Evolutionary conservation across 2,888 invertebrate species (phyloP).

Genomic region (Margaritifera margaritifera): DNA sequence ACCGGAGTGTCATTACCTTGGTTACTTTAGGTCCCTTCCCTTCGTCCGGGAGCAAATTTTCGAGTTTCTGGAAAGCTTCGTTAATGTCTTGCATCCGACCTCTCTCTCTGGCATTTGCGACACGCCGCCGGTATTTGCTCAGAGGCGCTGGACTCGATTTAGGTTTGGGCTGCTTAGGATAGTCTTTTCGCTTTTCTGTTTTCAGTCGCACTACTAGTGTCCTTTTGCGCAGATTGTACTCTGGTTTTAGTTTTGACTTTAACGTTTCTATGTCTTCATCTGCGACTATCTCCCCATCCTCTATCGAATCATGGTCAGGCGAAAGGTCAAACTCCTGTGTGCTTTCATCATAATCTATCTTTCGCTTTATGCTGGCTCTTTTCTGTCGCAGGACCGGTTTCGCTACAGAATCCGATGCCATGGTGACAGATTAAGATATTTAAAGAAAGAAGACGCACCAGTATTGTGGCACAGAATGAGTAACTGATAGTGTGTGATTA

Average conservation of each 20-base stretch:
- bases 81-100: conserved; percentile 93
- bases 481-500: too few relatives aligned
- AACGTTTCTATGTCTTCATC: too few relatives aligned
- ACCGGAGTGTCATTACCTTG: conserved; percentile 88
- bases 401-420: too few relatives aligned
- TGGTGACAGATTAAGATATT: too few relatives aligned
- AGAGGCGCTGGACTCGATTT: conserved; percentile 79
- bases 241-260: conserved; percentile 18
- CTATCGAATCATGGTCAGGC: too few relatives aligned
- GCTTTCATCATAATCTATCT: too few relatives aligned
- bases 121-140: conserved; percentile 91
- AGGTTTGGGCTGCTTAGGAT: conserved; percentile 70
- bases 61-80: conserved; percentile 87
- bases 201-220: conserved; percentile 78
- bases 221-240: conserved; percentile 81
- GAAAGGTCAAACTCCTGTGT: too few relatives aligned
- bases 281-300: too few relatives aligned
- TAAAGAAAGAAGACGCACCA: too few relatives aligned
- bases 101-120: conserved; percentile 90
- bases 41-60: conserved; percentile 82
- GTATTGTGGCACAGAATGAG: too few relatives aligned
- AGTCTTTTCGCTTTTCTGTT: conserved; percentile 71
- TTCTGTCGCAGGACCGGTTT: too few relatives aligned
- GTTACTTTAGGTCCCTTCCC: conserved; percentile 76
- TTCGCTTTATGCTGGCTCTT: too few relatives aligned